Conservation (phyloP, 92 coral and sea anemone species). For the Blastomussa wellsi region DNA sequence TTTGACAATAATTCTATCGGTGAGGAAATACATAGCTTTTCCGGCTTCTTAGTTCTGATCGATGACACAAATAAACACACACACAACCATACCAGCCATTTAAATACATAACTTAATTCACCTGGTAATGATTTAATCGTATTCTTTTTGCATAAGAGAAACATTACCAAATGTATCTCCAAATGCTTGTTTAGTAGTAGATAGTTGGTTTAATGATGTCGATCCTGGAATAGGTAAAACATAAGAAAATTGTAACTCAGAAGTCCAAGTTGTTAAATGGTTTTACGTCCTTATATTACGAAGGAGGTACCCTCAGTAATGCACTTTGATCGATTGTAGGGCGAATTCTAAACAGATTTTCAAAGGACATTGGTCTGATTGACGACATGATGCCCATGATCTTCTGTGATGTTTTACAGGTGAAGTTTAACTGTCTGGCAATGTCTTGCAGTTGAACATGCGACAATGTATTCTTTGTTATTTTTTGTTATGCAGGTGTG, state of each 20-base stretch:
- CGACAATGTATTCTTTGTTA: too few species aligned
- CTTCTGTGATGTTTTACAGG: slow-evolving; percentile 73
- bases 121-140: background rate
- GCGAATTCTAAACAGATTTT: slow-evolving; percentile 81
- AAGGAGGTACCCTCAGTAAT: background rate
- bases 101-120: too few species aligned
- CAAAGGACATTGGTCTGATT: slow-evolving; percentile 73
- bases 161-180: background rate
- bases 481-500: too few species aligned
- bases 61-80: background rate
- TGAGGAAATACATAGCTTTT: background rate
- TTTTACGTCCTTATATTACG: background rate
- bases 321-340: slow-evolving; percentile 38
- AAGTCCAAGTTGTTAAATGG: background rate
- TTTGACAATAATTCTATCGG: slow-evolving; percentile 75
- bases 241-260: too few species aligned
- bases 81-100: too few species aligned
- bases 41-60: background rate
- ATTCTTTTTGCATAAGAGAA: background rate
- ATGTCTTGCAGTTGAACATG: background rate
- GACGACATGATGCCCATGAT: slow-evolving; percentile 73
- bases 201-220: too few species aligned
- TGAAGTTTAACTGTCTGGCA: background rate
- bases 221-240: too few species aligned
- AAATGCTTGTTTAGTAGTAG: background rate